A percentile compares a stretch with the other conserved stretches of the same genome.
These are phyloP conservation scores for Nowickia ferox DNA, from an alignment of 2,888 invertebrate species.

Conservation along the genomic window DNA sequence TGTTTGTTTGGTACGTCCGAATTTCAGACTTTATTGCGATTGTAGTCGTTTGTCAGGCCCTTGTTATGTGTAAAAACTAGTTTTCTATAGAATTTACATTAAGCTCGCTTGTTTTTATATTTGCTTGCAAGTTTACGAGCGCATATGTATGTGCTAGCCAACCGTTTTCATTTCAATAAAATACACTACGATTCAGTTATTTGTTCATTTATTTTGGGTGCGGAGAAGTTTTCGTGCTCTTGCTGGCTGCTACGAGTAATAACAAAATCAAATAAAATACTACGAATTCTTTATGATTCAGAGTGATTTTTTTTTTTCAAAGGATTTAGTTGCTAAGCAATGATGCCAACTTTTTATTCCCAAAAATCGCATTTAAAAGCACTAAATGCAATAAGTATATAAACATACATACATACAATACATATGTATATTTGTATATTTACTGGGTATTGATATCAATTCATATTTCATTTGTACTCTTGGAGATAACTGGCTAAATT, in stretches of 20 bases:
- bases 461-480: too few species aligned
- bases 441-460: too few species aligned
- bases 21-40: too few species aligned
- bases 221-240: slow-evolving; percentile 22
- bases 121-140: slow-evolving; percentile 18
- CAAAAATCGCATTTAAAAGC: too few species aligned
- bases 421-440: too few species aligned
- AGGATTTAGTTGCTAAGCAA: not conserved
- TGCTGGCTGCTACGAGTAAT: slow-evolving; percentile 28
- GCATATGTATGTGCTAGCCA: not conserved
- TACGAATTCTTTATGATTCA: slow-evolving; percentile 46
- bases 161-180: slow-evolving; percentile 41
- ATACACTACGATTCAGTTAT: slow-evolving; percentile 11
- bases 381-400: too few species aligned
- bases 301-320: slow-evolving; percentile 1
- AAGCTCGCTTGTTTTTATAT: not conserved
- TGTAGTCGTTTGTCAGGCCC: not conserved
- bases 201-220: slow-evolving; percentile 44
- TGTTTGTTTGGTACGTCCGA: not conserved
- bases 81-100: slow-evolving; percentile 47
- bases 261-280: slow-evolving; percentile 50
- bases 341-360: too few species aligned
- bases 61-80: slow-evolving; percentile 52
- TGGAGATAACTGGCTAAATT: too few species aligned
- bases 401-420: too few species aligned